Percentiles rank a stretch among this genome's conserved stretches.
Conservation (phyloP, 2,888 invertebrate species). For the Papilio elwesi region DNA sequence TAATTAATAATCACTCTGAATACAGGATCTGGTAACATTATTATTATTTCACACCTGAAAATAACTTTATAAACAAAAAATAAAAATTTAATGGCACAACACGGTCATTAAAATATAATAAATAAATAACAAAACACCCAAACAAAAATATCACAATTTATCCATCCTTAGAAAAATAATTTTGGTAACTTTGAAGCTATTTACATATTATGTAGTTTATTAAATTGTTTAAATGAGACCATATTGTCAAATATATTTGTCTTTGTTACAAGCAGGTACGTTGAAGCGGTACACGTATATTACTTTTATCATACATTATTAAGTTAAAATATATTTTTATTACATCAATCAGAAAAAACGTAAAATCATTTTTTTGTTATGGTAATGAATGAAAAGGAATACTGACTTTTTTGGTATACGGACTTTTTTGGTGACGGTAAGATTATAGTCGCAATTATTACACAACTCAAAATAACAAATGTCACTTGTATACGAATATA, state of each 20-base stretch:
- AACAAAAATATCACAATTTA: slow-evolving; percentile 37
- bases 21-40: neutral
- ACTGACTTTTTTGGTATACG: slow-evolving; percentile 24
- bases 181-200: slow-evolving; percentile 21
- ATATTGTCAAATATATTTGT: slow-evolving; percentile 67
- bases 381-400: slow-evolving; percentile 22
- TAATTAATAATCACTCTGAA: slow-evolving; percentile 1
- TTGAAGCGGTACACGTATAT: slow-evolving; percentile 58
- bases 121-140: slow-evolving; percentile 37
- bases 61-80: slow-evolving; percentile 6
- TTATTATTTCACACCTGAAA: slow-evolving; percentile 29
- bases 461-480: slow-evolving; percentile 23
- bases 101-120: neutral
- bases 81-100: slow-evolving; percentile 24
- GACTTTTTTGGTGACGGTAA: neutral
- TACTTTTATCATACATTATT: slow-evolving; percentile 4
- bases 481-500: neutral
- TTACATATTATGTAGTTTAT: slow-evolving; percentile 41
- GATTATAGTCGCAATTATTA: slow-evolving; percentile 26
- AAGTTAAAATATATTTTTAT: neutral
- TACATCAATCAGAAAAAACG: neutral
- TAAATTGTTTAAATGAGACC: slow-evolving; percentile 47
- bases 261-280: slow-evolving; percentile 74
- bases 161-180: slow-evolving; percentile 14
- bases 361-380: neutral